These are phyloP conservation scores for Carduelis carduelis DNA, from an alignment of 2,797 vertebrate species.

Conservation along the genomic window DNA sequence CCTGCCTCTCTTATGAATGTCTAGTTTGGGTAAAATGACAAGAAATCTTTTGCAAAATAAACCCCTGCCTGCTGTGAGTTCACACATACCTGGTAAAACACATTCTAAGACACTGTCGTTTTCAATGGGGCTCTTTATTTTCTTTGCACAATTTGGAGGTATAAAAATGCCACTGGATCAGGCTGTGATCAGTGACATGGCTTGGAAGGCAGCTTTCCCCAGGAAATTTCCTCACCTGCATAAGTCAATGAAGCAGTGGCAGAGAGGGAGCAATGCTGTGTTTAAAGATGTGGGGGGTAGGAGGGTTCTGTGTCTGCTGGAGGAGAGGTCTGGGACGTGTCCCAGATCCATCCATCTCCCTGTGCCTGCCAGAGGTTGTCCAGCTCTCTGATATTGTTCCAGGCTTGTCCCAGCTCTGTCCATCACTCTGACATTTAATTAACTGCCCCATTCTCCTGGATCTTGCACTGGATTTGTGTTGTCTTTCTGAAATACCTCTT, in stretches of 20 bases:
- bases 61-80: neutral
- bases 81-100: neutral
- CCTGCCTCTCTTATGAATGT: neutral
- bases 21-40: neutral
- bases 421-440: conserved; percentile 66
- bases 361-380: conserved; percentile 27
- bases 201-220: neutral
- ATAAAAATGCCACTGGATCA: neutral
- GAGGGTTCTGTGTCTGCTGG: neutral
- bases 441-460: conserved; percentile 45
- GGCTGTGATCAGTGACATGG: neutral
- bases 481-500: conserved; percentile 41
- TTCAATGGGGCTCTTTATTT: conserved; percentile 13
- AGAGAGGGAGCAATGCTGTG: neutral
- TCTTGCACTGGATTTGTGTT: conserved; percentile 20
- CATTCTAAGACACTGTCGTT: neutral
- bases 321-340: conserved; percentile 13
- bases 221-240: neutral
- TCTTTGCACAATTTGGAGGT: neutral
- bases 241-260: neutral
- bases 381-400: conserved; percentile 39
- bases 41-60: neutral
- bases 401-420: conserved; percentile 45
- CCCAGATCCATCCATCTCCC: conserved; percentile 48
- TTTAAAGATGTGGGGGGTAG: neutral